Conservation (phyloP, 2,113 vertebrate genomes). For the Ginglymostoma cirratum region DNA sequence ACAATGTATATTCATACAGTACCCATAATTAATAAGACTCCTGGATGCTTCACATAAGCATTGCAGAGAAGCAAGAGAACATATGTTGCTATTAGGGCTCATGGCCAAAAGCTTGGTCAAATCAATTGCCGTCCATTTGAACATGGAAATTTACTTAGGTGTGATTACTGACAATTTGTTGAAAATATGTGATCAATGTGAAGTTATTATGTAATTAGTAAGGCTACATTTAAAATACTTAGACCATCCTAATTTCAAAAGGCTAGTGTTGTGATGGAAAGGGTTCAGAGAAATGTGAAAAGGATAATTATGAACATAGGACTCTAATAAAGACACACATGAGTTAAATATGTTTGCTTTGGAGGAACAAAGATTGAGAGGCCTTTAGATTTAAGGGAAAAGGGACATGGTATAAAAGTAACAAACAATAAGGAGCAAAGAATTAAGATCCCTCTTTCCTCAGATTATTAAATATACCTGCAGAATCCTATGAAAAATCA, state of each 20-base stretch:
- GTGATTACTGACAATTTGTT: neutral
- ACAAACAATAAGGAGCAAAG: neutral
- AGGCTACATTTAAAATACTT: slow-evolving; percentile 4
- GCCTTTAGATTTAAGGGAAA: neutral
- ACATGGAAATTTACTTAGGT: neutral
- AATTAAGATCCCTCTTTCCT: neutral
- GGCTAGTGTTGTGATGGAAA: neutral
- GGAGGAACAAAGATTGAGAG: neutral
- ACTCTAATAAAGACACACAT: neutral
- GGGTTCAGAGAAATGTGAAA: neutral
- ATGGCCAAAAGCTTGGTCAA: neutral
- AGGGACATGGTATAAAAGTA: neutral
- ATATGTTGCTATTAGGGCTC: neutral
- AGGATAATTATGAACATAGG: neutral
- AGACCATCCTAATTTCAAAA: neutral
- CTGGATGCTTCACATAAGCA: neutral
- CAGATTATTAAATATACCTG: neutral
- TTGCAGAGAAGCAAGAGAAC: neutral
- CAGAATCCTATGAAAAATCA: neutral
- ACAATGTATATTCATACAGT: neutral
- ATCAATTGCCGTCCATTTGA: neutral
- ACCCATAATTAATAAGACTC: neutral
- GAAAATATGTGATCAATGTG: neutral
- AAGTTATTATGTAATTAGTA: neutral
- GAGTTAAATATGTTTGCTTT: neutral